Conservation (phyloP, 2,797 vertebrate genomes). For the Rhynchotus rufescens region DNA sequence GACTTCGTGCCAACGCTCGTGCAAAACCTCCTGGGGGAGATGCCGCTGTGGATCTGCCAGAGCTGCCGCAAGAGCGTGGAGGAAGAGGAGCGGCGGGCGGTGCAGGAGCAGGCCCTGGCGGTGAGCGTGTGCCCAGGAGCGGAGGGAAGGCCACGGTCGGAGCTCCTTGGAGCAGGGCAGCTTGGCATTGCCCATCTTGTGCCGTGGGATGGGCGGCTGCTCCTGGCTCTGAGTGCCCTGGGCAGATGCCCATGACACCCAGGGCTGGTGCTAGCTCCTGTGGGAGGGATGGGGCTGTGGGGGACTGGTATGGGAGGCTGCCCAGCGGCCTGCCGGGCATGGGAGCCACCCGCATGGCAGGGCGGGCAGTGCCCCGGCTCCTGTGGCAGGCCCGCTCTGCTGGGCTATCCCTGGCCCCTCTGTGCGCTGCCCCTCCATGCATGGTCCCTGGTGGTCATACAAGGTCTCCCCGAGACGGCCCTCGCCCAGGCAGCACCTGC, state of each 20-base stretch:
- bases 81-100: slow-evolving; percentile 94
- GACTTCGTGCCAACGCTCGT: slow-evolving; percentile 95
- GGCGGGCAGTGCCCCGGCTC: neutral
- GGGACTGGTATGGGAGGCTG: neutral
- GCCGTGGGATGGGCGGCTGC: rapidly evolving
- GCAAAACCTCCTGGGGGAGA: slow-evolving; percentile 96
- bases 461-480: neutral
- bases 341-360: neutral
- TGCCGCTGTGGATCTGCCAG: slow-evolving; percentile 99
- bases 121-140: slow-evolving; percentile 51
- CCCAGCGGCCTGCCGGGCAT: neutral
- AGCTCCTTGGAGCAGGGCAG: rapidly evolving
- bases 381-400: rapidly evolving
- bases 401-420: neutral
- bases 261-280: neutral
- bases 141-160: neutral
- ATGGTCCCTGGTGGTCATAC: too few species aligned
- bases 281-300: neutral
- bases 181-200: rapidly evolving
- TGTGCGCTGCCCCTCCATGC: too few species aligned
- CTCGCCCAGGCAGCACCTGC: neutral
- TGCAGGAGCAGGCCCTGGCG: slow-evolving; percentile 90
- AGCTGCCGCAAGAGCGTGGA: slow-evolving; percentile 98
- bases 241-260: rapidly evolving
- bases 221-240: rapidly evolving